phyloP scores from a whole-genome alignment of 1,140 invertebrate genomes.

The Solenopsis invicta region DNA sequence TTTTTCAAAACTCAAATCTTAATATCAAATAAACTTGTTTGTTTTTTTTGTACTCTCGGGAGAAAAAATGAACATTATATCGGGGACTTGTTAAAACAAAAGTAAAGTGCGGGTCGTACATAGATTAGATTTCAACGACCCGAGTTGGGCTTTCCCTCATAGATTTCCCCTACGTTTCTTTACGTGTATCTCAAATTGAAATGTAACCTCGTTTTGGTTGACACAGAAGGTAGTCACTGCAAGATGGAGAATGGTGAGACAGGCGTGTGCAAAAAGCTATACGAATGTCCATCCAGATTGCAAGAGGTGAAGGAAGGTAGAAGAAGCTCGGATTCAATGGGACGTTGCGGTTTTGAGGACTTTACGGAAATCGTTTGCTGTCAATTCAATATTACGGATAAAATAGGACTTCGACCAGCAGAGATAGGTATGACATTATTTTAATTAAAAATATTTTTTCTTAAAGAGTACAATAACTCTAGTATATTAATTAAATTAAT shows the following conservation, averaged over 20 bases:
- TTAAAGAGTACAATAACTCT: neutral
- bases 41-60: neutral
- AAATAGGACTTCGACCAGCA: constrained; percentile 36
- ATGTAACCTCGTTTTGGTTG: constrained; percentile 2
- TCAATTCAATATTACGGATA: constrained; percentile 56
- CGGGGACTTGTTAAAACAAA: neutral
- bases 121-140: constrained; percentile 38
- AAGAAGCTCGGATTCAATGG: constrained; percentile 65
- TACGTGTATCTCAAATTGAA: neutral
- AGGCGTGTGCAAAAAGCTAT: constrained; percentile 80
- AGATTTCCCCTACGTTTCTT: neutral
- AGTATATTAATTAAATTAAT: too few relatives aligned
- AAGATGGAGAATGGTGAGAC: constrained; percentile 67
- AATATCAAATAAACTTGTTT: neutral
- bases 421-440: constrained; percentile 52
- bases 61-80: constrained; percentile 1
- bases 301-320: constrained; percentile 74
- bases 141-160: neutral
- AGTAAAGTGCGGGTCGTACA: neutral
- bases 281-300: constrained; percentile 77
- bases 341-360: constrained; percentile 79
- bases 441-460: neutral
- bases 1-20: neutral
- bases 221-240: constrained; percentile 80
- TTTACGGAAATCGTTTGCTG: constrained; percentile 83